phyloP scores from a whole-genome alignment of 2,888 invertebrate genomes.

The Steromphala cineraria region DNA sequence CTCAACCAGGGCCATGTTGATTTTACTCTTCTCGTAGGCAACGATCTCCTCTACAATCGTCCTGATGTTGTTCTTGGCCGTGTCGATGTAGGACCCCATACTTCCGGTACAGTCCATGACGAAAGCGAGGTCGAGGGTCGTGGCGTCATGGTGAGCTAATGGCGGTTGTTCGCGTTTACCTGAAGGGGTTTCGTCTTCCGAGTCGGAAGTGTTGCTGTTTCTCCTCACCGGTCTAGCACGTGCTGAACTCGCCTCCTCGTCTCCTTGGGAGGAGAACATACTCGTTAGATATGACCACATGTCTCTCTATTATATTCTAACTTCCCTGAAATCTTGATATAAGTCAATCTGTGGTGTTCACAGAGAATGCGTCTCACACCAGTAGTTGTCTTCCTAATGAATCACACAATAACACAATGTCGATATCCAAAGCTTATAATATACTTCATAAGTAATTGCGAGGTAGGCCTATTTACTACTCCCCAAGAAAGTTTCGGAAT shows the following conservation, averaged over 20 bases:
- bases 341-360: no score
- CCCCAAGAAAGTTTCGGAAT: no score
- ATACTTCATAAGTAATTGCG: no score
- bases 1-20: conserved; percentile 68
- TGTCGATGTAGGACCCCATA: conserved; percentile 67
- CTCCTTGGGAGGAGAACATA: conserved; percentile 4
- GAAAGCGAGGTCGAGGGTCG: conserved; percentile 66
- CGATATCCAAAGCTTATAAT: no score
- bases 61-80: conserved; percentile 62
- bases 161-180: conserved; percentile 33
- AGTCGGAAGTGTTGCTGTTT: background rate
- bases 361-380: no score
- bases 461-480: no score
- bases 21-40: conserved; percentile 63
- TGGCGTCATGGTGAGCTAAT: conserved; percentile 55
- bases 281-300: no score
- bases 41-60: conserved; percentile 68
- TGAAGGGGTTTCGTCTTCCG: background rate
- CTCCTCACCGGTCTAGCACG: conserved; percentile 24
- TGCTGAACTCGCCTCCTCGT: conserved; percentile 58
- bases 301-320: no score
- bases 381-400: no score
- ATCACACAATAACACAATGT: no score
- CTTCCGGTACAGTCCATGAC: conserved; percentile 71
- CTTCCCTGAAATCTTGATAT: no score